Percentiles rank a stretch among this genome's conserved stretches.
phyloP scores from a whole-genome alignment of 2,888 invertebrate genomes.

The Malthinus flaveolus region DNA sequence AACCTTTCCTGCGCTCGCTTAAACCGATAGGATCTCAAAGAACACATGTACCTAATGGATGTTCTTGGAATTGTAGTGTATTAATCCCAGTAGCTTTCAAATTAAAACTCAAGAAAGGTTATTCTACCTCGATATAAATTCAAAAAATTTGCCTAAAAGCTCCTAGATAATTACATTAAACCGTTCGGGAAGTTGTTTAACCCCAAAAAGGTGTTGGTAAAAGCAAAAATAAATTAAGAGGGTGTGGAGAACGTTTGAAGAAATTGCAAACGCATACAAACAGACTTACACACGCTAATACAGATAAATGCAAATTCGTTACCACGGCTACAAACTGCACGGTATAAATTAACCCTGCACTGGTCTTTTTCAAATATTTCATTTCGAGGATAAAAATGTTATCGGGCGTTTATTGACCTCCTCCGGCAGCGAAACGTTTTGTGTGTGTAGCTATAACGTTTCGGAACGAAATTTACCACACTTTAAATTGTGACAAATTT shows the following conservation, averaged over 20 bases:
- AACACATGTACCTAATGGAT: slow-evolving; percentile 30
- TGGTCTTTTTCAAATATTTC: slow-evolving; percentile 47
- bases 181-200: background rate
- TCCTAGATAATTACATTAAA: slow-evolving; percentile 19
- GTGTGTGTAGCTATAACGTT: slow-evolving; percentile 15
- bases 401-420: slow-evolving; percentile 43
- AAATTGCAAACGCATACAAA: slow-evolving; percentile 36
- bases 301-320: slow-evolving; percentile 51
- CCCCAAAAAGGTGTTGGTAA: no score
- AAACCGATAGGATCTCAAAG: slow-evolving; percentile 29
- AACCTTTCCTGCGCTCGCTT: slow-evolving; percentile 32
- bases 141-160: slow-evolving; percentile 10
- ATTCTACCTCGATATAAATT: no score
- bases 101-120: slow-evolving; percentile 11
- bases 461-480: slow-evolving; percentile 17
- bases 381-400: slow-evolving; percentile 47
- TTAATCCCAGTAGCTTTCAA: slow-evolving; percentile 24
- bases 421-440: slow-evolving; percentile 31
- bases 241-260: slow-evolving; percentile 41
- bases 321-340: slow-evolving; percentile 50
- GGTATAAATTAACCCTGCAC: slow-evolving; percentile 49
- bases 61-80: slow-evolving; percentile 29
- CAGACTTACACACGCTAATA: slow-evolving; percentile 25
- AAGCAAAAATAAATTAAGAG: slow-evolving; percentile 8
- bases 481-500: slow-evolving; percentile 29